Evolutionary conservation across 2,113 vertebrate genomes (phyloP).

Genomic region (Taurulus bubalis): DNA sequence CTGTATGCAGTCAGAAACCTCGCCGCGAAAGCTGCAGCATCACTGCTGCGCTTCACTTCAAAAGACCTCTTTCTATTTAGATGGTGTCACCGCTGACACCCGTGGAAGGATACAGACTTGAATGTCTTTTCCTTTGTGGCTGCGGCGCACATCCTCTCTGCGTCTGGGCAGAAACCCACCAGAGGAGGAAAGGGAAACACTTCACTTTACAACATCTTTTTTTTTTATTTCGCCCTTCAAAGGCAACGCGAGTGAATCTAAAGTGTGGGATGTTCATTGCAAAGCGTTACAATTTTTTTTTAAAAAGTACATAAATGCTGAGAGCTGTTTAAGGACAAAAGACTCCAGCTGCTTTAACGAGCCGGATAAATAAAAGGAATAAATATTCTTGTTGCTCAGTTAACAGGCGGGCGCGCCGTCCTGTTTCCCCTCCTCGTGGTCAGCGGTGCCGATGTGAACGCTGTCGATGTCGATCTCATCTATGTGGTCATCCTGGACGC

Average conservation of each 20-base stretch:
- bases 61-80: constrained; percentile 19
- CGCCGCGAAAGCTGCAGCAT: neutral
- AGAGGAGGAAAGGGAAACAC: neutral
- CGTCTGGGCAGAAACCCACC: neutral
- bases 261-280: constrained; percentile 1
- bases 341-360: constrained; percentile 9
- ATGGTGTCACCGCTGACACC: constrained; percentile 10
- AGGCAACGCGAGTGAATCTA: constrained; percentile 31
- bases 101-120: constrained; percentile 34
- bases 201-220: constrained; percentile 46
- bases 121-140: constrained; percentile 22
- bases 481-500: constrained; percentile 16
- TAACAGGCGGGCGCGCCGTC: neutral
- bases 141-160: constrained; percentile 17
- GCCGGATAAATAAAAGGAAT: constrained; percentile 51
- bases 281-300: constrained; percentile 11
- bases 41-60: constrained; percentile 24
- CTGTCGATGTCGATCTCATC: constrained; percentile 13
- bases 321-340: neutral
- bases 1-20: neutral
- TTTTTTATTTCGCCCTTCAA: constrained; percentile 41
- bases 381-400: constrained; percentile 40
- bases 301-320: constrained; percentile 5
- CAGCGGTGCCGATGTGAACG: neutral
- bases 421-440: constrained; percentile 14